Evolutionary conservation across 2,797 vertebrate species (phyloP).

Genomic region (Periophthalmus magnuspinnatus): DNA sequence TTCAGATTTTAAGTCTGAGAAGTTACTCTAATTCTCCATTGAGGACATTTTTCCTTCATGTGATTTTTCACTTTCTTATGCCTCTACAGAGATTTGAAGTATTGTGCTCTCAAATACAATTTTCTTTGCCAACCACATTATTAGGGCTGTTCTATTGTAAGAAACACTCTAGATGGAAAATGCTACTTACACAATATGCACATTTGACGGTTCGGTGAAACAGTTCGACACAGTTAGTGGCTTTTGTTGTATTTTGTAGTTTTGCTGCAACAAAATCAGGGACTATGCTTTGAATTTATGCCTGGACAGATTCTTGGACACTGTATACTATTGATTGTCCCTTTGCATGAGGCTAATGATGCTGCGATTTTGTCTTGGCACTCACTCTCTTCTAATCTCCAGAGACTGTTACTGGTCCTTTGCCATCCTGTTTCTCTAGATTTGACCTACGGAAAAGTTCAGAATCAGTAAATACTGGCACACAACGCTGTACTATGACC

Average conservation of each 20-base stretch:
- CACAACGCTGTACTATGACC: background rate
- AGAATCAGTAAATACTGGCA: background rate
- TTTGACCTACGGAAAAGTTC: conserved; percentile 10
- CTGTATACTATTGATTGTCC: conserved; percentile 3
- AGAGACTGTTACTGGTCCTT: background rate
- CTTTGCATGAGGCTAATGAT: conserved; percentile 8
- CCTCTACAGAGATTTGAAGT: background rate
- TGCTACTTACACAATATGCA: background rate
- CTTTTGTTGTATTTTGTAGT: background rate
- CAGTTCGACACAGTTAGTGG: background rate
- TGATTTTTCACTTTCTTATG: background rate
- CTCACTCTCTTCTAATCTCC: conserved; percentile 7
- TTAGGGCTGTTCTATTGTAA: background rate
- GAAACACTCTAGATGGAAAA: background rate
- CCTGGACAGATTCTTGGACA: conserved; percentile 3
- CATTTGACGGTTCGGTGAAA: background rate
- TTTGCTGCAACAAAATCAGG: background rate
- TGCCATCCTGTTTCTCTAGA: conserved; percentile 10
- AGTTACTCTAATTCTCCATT: too few relatives aligned
- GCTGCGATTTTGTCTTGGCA: conserved; percentile 15
- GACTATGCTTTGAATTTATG: background rate
- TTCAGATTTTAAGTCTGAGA: too few relatives aligned
- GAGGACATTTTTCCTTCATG: background rate
- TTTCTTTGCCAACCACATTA: background rate
- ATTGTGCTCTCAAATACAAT: conserved; percentile 2